A percentile compares a stretch with the other conserved stretches of the same genome.
Evolutionary conservation across 2,113 vertebrate genomes (phyloP).

Genomic region (Nibea coibor): DNA sequence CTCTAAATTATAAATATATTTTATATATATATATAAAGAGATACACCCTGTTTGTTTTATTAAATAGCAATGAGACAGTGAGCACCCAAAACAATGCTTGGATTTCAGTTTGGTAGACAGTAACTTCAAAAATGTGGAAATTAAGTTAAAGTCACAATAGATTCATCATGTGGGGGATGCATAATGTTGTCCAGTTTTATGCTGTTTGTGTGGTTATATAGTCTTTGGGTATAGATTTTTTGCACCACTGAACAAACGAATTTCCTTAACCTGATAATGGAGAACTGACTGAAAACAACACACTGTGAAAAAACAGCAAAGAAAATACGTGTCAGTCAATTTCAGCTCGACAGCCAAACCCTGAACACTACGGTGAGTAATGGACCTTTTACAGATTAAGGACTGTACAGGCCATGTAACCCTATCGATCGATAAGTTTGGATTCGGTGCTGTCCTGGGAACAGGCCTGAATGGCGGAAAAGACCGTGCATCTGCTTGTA

Average conservation of each 20-base stretch:
- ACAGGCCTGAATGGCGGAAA: conserved; percentile 24
- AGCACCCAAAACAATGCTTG: conserved; percentile 27
- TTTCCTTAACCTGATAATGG: not conserved
- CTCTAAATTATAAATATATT: conserved; percentile 46
- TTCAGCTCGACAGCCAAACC: conserved; percentile 6
- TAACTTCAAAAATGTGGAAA: not conserved
- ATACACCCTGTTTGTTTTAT: conserved; percentile 56
- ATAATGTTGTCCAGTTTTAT: not conserved
- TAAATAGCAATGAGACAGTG: conserved; percentile 52
- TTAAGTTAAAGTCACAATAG: not conserved
- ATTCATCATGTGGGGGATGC: not conserved
- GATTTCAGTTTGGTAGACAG: not conserved
- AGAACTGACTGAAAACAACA: conserved; percentile 11
- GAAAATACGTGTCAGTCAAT: conserved; percentile 13
- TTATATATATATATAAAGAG: conserved; percentile 45
- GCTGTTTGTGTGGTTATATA: not conserved
- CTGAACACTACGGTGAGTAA: conserved; percentile 27
- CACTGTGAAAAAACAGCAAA: not conserved
- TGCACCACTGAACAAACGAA: not conserved
- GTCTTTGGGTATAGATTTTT: not conserved
- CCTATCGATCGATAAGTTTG: conserved; percentile 48
- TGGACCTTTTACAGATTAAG: conserved; percentile 40
- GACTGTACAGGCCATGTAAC: conserved; percentile 36
- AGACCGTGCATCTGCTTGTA: conserved; percentile 21
- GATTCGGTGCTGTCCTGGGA: conserved; percentile 29